These are phyloP conservation scores for Gerris buenoi DNA, from an alignment of 1,140 invertebrate genomes.

Conservation along the genomic window DNA sequence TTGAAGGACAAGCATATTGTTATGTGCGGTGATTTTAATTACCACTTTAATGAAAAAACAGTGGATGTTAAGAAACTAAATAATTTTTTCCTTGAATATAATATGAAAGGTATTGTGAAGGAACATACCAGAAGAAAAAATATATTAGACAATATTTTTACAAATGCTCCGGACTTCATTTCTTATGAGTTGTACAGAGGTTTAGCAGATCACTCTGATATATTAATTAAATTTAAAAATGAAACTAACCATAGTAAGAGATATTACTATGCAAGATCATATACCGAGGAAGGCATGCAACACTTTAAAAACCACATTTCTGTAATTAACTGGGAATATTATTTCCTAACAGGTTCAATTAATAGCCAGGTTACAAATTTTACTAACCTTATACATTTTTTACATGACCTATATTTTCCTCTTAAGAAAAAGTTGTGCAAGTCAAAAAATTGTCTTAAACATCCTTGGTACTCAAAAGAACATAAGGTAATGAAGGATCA, in stretches of 20 bases:
- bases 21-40: not conserved
- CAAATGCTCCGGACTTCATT: not conserved
- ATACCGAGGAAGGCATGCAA: not conserved
- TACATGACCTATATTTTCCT: not conserved
- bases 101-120: not conserved
- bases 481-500: not conserved
- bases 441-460: not conserved
- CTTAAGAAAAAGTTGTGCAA: not conserved
- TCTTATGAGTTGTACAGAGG: not conserved
- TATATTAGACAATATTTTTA: not conserved
- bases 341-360: not conserved
- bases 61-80: not conserved
- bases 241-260: not conserved
- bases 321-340: not conserved
- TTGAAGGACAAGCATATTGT: not conserved
- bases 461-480: not conserved
- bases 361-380: not conserved
- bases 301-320: not conserved
- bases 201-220: not conserved
- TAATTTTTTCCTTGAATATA: not conserved
- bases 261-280: not conserved
- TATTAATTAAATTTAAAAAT: not conserved
- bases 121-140: not conserved
- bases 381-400: not conserved
- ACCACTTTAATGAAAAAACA: not conserved